A percentile compares a stretch with the other conserved stretches of the same genome.
Evolutionary conservation across 2,888 invertebrate genomes (phyloP).

Genomic region (Lasioglossum zephyrum): DNA sequence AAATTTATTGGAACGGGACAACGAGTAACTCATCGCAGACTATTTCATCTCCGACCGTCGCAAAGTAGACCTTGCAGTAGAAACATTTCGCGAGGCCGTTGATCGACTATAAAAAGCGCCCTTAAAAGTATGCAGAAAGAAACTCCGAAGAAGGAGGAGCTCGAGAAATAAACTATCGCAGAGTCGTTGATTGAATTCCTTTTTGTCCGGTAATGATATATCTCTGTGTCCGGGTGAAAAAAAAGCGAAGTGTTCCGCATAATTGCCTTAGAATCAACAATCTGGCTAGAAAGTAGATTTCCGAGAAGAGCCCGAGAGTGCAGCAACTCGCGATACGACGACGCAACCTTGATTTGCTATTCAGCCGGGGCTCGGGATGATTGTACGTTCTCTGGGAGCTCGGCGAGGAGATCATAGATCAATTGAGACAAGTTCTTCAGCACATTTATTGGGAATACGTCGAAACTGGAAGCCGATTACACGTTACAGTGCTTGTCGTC

Average conservation of each 20-base stretch:
- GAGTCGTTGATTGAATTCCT: background rate
- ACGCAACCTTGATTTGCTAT: constrained; percentile 37
- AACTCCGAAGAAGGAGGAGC: background rate
- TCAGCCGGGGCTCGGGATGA: constrained; percentile 18
- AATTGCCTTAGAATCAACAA: constrained; percentile 1
- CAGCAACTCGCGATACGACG: background rate
- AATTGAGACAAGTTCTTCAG: background rate
- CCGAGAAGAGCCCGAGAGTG: background rate
- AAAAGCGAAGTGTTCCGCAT: background rate
- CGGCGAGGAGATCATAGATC: background rate
- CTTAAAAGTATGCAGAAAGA: background rate
- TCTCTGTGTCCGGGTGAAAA: background rate
- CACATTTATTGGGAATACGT: constrained; percentile 5
- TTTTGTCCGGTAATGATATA: background rate
- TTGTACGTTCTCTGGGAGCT: background rate
- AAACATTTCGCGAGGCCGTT: too few relatives aligned
- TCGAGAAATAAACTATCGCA: background rate
- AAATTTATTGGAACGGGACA: too few relatives aligned
- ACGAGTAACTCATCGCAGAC: too few relatives aligned
- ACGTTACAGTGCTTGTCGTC: background rate
- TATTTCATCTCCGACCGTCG: too few relatives aligned
- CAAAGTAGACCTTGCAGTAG: too few relatives aligned
- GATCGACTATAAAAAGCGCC: too few relatives aligned
- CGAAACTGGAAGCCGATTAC: background rate
- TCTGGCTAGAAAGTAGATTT: constrained; percentile 8